phyloP scores from a whole-genome alignment of 2,797 vertebrate species.

The Vultur gryphus region DNA sequence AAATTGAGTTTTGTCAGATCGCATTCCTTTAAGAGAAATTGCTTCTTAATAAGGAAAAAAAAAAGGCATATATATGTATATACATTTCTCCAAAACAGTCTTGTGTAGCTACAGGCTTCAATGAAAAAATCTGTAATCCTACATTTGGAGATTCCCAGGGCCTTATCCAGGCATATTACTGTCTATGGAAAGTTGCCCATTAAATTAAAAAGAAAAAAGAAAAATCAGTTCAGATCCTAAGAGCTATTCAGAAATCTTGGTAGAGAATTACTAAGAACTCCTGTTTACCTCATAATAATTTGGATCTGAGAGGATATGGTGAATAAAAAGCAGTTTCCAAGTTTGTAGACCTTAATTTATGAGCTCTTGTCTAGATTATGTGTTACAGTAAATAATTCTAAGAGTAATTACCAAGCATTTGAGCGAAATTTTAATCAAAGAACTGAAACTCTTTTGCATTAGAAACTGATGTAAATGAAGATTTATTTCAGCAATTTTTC shows the following conservation, averaged over 20 bases:
- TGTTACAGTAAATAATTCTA: conserved; percentile 49
- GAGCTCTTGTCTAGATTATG: conserved; percentile 35
- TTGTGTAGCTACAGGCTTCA: background rate
- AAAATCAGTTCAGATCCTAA: background rate
- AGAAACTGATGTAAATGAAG: conserved; percentile 14
- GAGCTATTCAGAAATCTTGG: background rate
- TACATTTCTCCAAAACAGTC: background rate
- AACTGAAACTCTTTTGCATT: background rate
- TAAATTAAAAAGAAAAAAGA: background rate
- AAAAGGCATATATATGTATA: fast-evolving
- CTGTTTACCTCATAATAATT: background rate
- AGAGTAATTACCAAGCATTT: conserved; percentile 37
- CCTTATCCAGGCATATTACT: background rate
- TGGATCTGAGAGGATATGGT: background rate
- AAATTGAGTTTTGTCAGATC: background rate
- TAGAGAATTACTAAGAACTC: background rate
- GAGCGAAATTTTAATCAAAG: conserved; percentile 46
- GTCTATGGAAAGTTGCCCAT: background rate
- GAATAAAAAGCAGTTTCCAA: conserved; percentile 5
- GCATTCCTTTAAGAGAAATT: background rate
- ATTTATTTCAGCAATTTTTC: conserved; percentile 42
- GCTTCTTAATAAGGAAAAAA: background rate
- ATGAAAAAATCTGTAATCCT: background rate
- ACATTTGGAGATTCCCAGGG: background rate
- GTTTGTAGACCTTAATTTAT: conserved; percentile 33